Base-by-base conservation (phyloP, 2,113 vertebrate genomes). In the Bufo bufo region DNA sequence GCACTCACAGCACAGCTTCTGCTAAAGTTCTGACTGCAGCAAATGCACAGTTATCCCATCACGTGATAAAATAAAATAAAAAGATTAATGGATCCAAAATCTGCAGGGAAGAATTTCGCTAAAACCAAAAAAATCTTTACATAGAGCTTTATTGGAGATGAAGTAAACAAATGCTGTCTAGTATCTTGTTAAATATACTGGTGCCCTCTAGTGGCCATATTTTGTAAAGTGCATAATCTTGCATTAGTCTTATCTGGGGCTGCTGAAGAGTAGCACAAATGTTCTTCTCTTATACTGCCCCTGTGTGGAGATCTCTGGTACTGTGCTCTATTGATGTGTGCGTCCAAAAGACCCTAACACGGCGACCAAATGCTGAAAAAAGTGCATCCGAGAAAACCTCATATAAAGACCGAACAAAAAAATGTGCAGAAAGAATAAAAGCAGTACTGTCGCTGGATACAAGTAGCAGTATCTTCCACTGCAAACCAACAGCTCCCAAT, bases 141-240 rank as follows among this genome's bases (percentile, higher is more conserved):
- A 47, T 11, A 5, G 54, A 23, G 19, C 13, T 80, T 23, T 14
- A 23, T 3, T 16, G 23, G 23, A 43, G 2, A 59, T 59, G 54
- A 23, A 80, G 54, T 9, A 43, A 45, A 23, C 16, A 20, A n/a
- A 78, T 20, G 54, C 56, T 59, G 3, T 20, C 3, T 10, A 9
- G 3, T 9, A 23, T 78, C n/a, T 78, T 19, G 49, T 17, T 4
- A 79, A 23, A 56, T 47, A 6, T 23, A 11, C 17, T 49, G 50
- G 14, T 61, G 84, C 43, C 84, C 71, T 85, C 84, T 85, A 52
- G 69, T 85, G 84, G 84, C 23, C 54, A 71, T 17, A 45, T 13
- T 16, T 14, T 12, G 52, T 19, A 56, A 20, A 33, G 19, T 45
- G 50, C 3, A 11, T 16, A 20, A 12, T 43, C 33, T 20, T 66